These are phyloP conservation scores for Yponomeuta malinellus DNA, from an alignment of 2,888 invertebrate genomes.

Conservation along the genomic window DNA sequence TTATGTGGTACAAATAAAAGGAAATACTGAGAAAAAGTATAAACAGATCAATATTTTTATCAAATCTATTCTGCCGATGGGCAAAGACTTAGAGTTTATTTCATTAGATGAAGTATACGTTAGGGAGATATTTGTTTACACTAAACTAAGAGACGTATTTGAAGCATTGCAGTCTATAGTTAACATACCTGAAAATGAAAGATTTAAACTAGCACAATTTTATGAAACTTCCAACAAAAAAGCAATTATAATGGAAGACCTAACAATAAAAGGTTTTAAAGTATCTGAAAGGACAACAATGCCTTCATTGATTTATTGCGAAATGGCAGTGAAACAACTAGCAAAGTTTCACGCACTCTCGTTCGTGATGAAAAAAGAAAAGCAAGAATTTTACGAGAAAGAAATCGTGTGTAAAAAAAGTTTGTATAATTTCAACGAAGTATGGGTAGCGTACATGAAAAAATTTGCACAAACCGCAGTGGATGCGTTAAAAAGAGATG, in stretches of 20 bases:
- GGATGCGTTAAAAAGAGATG: constrained; percentile 17
- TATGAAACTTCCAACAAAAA: constrained; percentile 34
- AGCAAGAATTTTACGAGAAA: constrained; percentile 36
- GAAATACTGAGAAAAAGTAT: constrained; percentile 14
- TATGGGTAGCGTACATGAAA: constrained; percentile 11
- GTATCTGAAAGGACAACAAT: constrained; percentile 36
- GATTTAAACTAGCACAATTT: constrained; percentile 35
- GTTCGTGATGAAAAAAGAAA: constrained; percentile 34
- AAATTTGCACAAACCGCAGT: constrained; percentile 16
- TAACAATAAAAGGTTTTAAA: constrained; percentile 35
- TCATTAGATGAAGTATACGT: constrained; percentile 33
- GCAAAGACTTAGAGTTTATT: constrained; percentile 28
- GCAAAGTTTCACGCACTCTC: constrained; percentile 49
- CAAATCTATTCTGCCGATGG: constrained; percentile 35
- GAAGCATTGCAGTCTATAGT: constrained; percentile 35
- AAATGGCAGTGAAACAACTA: constrained; percentile 37
- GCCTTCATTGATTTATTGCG: constrained; percentile 37
- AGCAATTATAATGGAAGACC: constrained; percentile 43
- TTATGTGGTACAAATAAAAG: constrained; percentile 23
- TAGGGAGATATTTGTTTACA: constrained; percentile 41
- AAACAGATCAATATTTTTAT: constrained; percentile 40
- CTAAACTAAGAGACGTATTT: constrained; percentile 35
- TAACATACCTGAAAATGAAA: constrained; percentile 33
- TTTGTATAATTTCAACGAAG: constrained; percentile 16
- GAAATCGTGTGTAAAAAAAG: constrained; percentile 19